Conservation (phyloP, 2,797 vertebrate genomes). For the Bradypodion pumilum region DNA sequence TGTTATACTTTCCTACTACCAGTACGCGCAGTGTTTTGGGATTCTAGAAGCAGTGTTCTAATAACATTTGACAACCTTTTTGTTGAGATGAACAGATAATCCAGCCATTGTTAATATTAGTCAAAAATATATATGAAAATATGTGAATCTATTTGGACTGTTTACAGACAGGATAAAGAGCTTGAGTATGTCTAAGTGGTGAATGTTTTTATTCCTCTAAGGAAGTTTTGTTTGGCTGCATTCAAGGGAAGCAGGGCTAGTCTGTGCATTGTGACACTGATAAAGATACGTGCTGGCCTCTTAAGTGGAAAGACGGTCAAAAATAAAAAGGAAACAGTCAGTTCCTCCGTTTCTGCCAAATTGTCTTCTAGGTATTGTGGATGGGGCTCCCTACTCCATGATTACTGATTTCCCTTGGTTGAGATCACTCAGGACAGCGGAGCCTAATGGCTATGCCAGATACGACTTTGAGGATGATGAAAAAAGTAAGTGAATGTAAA, state of each 20-base stretch:
- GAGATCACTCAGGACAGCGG: conserved; percentile 90
- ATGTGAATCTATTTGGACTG: not conserved
- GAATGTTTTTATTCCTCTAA: not conserved
- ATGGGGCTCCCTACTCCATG: conserved; percentile 95
- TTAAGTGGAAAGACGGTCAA: not conserved
- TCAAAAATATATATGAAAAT: not conserved
- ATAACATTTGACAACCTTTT: not conserved
- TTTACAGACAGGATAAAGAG: not conserved
- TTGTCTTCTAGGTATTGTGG: conserved; percentile 84
- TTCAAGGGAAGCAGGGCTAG: not conserved
- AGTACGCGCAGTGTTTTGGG: no score
- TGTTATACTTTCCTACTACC: no score
- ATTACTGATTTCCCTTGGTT: conserved; percentile 98
- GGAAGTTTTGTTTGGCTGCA: not conserved
- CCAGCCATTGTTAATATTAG: not conserved
- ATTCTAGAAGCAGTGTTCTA: not conserved
- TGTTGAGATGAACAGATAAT: not conserved
- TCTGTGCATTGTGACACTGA: not conserved
- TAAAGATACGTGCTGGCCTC: not conserved
- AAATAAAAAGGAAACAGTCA: not conserved
- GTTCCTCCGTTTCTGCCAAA: not conserved
- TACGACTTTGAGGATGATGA: conserved; percentile 98
- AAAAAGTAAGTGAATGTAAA: conserved; percentile 85
- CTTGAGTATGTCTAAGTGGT: not conserved
- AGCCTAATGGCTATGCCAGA: conserved; percentile 94